Conservation (phyloP, 2,797 vertebrate species). For the Podarcis lilfordi region DNA sequence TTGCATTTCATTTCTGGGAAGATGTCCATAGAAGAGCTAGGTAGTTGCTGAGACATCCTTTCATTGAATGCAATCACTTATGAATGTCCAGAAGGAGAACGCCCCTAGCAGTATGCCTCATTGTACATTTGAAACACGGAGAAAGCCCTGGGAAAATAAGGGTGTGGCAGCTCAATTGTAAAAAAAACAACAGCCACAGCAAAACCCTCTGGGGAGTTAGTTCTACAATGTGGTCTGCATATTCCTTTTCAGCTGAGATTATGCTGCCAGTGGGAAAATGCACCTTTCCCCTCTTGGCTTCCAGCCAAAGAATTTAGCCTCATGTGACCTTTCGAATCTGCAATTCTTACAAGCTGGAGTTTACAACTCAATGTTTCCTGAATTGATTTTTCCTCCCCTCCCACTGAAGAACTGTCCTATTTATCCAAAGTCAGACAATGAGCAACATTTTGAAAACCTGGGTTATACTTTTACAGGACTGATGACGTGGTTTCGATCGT, state of each 20-base stretch:
- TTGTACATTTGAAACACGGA: background rate
- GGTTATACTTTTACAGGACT: conserved; percentile 28
- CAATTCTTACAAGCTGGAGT: conserved; percentile 58
- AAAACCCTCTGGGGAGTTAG: background rate
- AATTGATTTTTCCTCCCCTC: conserved; percentile 26
- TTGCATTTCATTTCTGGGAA: background rate
- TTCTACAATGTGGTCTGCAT: background rate
- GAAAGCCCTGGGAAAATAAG: background rate
- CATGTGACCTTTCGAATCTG: conserved; percentile 53
- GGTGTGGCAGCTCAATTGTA: background rate
- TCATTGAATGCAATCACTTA: background rate
- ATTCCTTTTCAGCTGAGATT: background rate
- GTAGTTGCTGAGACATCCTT: background rate
- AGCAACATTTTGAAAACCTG: conserved; percentile 8
- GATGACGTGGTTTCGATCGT: background rate
- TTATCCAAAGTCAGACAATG: conserved; percentile 47
- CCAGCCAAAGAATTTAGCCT: conserved; percentile 58
- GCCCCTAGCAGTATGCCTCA: too few species aligned
- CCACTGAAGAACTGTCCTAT: background rate
- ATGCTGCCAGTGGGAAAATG: conserved; percentile 46
- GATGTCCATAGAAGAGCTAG: background rate
- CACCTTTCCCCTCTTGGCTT: conserved; percentile 39
- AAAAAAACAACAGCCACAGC: background rate
- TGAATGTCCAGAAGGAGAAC: background rate
- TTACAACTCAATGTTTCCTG: conserved; percentile 65